Conservation (phyloP, 1,140 invertebrate genomes). For the Trichomalopsis sarcophagae region DNA sequence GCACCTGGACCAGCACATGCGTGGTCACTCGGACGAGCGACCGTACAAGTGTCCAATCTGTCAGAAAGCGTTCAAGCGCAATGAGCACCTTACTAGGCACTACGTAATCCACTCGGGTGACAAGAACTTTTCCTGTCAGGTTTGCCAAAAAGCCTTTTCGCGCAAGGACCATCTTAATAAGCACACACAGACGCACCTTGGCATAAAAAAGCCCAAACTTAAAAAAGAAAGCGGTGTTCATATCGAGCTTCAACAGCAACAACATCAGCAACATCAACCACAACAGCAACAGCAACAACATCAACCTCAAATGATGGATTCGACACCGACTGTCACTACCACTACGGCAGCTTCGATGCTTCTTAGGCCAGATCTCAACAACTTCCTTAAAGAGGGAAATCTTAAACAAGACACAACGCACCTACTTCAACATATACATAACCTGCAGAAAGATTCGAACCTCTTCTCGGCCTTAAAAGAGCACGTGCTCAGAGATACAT, state of each 20-base stretch:
- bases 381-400: conserved; percentile 64
- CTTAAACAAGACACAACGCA: conserved; percentile 66
- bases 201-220: conserved; percentile 65
- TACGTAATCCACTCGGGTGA: conserved; percentile 75
- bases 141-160: conserved; percentile 86
- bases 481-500: conserved; percentile 66
- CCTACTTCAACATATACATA: conserved; percentile 70
- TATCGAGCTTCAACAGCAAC: conserved; percentile 11
- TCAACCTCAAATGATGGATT: not conserved
- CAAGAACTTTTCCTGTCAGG: conserved; percentile 82
- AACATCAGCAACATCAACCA: not conserved
- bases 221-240: conserved; percentile 65
- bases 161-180: conserved; percentile 86
- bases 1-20: conserved; percentile 79
- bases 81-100: conserved; percentile 75
- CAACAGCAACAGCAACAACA: not conserved
- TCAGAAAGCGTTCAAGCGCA: conserved; percentile 77
- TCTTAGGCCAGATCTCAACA: conserved; percentile 67
- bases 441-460: conserved; percentile 68
- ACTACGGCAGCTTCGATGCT: conserved; percentile 18
- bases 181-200: conserved; percentile 76
- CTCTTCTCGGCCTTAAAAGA: conserved; percentile 70
- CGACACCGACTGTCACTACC: not conserved
- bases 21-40: conserved; percentile 84
- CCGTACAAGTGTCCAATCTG: conserved; percentile 78